Conservation (phyloP, 1,140 invertebrate genomes). For the Zaprionus ornatus region DNA sequence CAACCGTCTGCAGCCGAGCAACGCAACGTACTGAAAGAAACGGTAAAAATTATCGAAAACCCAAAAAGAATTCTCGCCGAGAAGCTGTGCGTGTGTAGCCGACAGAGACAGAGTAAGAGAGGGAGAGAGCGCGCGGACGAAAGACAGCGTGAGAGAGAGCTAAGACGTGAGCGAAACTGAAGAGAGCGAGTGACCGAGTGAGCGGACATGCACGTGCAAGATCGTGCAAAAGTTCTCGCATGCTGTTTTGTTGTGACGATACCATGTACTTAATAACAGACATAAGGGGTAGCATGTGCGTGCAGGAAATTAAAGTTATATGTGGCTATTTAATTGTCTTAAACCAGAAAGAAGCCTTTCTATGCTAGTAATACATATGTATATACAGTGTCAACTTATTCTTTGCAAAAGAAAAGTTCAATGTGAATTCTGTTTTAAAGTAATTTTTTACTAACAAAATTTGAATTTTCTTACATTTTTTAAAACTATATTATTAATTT, state of each 20-base stretch:
- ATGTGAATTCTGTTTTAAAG: too few relatives aligned
- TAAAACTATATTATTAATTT: too few relatives aligned
- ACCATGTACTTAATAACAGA: background rate
- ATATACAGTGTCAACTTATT: too few relatives aligned
- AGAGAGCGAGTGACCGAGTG: background rate
- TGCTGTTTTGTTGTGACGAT: constrained; percentile 8
- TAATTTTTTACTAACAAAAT: too few relatives aligned
- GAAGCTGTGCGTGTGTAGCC: constrained; percentile 33
- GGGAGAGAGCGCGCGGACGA: background rate
- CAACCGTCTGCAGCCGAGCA: constrained; percentile 51
- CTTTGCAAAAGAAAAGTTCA: too few relatives aligned
- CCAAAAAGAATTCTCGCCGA: constrained; percentile 30
- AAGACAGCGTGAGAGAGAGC: background rate
- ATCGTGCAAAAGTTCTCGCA: constrained; percentile 39
- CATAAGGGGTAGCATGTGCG: background rate
- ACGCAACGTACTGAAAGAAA: constrained; percentile 61
- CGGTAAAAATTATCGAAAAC: constrained; percentile 33
- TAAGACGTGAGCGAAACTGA: background rate
- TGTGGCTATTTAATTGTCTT: too few relatives aligned
- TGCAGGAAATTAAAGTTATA: background rate
- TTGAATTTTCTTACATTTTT: too few relatives aligned
- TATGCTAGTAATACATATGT: too few relatives aligned
- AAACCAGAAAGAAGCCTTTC: too few relatives aligned
- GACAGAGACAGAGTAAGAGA: constrained; percentile 3
- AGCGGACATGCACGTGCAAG: constrained; percentile 38